Evolutionary conservation across 1,140 invertebrate genomes (phyloP).

Genomic region (Oedothorax gibbosus): DNA sequence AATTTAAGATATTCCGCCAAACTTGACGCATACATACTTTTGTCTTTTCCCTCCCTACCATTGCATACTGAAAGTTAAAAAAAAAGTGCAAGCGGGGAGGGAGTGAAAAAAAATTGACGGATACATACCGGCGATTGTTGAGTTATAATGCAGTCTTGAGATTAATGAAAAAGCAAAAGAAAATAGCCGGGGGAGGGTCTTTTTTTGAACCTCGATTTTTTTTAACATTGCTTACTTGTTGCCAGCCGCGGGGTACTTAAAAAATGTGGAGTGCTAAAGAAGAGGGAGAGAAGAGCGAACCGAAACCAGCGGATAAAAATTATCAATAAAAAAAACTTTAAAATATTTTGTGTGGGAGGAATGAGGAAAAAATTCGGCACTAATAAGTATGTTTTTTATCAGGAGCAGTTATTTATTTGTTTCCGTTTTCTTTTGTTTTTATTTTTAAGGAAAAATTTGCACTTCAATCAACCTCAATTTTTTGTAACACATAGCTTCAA

Average conservation of each 20-base stretch:
- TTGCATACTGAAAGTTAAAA: constrained; percentile 33
- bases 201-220: constrained; percentile 25
- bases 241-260: constrained; percentile 49
- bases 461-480: no score
- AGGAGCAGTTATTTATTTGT: not conserved
- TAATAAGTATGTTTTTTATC: not conserved
- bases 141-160: constrained; percentile 58
- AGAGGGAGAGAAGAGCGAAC: constrained; percentile 16
- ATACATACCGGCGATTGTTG: constrained; percentile 58
- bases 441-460: not conserved
- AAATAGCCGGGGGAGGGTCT: constrained; percentile 39
- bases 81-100: constrained; percentile 15
- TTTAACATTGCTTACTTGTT: constrained; percentile 44
- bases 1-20: not conserved
- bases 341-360: not conserved
- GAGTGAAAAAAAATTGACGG: constrained; percentile 32
- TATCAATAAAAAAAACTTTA: not conserved
- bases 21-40: not conserved
- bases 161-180: constrained; percentile 60
- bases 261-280: constrained; percentile 7
- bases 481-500: no score
- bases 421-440: not conserved
- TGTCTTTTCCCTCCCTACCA: not conserved
- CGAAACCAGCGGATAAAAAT: constrained; percentile 9
- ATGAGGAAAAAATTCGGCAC: not conserved